phyloP scores from a whole-genome alignment of 2,888 invertebrate species.

The Eupithecia insigniata region DNA sequence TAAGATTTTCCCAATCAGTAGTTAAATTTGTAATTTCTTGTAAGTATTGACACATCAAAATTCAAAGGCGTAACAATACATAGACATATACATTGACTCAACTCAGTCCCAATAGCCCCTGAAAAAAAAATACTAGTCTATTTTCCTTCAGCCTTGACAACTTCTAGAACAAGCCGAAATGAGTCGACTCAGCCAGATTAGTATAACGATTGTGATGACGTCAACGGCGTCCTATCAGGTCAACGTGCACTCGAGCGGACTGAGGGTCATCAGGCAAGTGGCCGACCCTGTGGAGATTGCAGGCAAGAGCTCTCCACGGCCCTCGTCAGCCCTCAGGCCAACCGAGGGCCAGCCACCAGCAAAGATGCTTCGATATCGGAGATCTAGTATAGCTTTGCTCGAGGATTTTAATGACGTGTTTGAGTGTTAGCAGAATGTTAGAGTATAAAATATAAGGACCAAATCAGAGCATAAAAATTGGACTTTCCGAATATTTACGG shows the following conservation, averaged over 20 bases:
- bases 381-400: conserved; percentile 13
- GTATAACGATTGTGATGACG: conserved; percentile 50
- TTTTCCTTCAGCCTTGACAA: neutral
- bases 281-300: conserved; percentile 44
- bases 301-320: conserved; percentile 30
- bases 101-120: neutral
- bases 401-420: conserved; percentile 14
- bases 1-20: neutral
- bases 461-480: neutral
- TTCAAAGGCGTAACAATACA: neutral
- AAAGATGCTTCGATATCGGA: conserved; percentile 33
- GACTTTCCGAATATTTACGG: neutral
- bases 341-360: conserved; percentile 31
- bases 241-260: conserved; percentile 60
- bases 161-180: neutral
- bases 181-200: conserved; percentile 24
- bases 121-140: neutral
- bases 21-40: neutral
- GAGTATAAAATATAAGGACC: neutral
- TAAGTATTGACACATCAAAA: neutral
- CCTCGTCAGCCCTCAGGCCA: conserved; percentile 14
- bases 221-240: conserved; percentile 60
- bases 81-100: neutral
- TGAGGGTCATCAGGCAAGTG: conserved; percentile 52
- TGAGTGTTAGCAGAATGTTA: neutral